These are phyloP conservation scores for Notoglanidium macrostoma DNA, from an alignment of 2,797 vertebrate genomes.

Conservation along the genomic window DNA sequence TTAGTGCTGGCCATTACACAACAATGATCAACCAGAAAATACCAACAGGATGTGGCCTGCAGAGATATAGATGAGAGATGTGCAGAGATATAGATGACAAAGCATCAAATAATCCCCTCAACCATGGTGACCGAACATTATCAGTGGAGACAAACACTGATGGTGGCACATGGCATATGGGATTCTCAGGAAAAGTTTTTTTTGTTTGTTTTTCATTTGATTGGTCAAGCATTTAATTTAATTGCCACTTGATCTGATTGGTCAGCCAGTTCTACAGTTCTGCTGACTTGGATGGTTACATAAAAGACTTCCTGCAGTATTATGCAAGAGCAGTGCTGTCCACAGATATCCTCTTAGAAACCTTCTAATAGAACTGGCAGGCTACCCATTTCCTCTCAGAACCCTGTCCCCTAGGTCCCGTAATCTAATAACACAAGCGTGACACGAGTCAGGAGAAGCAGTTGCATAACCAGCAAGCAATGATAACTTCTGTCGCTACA, in stretches of 20 bases:
- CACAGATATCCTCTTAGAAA: conserved; percentile 31
- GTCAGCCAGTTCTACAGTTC: conserved; percentile 9
- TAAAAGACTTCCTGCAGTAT: conserved; percentile 38
- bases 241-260: conserved; percentile 21
- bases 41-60: conserved; percentile 24
- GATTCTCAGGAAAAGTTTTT: background rate
- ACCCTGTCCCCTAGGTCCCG: conserved; percentile 26
- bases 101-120: background rate
- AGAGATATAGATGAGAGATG: too few relatives aligned
- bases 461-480: conserved; percentile 38
- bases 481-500: conserved; percentile 13
- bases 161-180: background rate
- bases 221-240: background rate
- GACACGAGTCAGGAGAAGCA: conserved; percentile 38
- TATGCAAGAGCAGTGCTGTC: conserved; percentile 36
- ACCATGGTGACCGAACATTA: background rate
- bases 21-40: conserved; percentile 16
- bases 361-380: conserved; percentile 29
- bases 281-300: conserved; percentile 26
- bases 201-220: background rate
- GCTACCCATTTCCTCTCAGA: conserved; percentile 31
- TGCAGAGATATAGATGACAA: background rate
- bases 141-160: background rate
- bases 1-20: conserved; percentile 16
- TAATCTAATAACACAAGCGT: conserved; percentile 48